Conservation (phyloP, 2,113 vertebrate species). For the Sturnira hondurensis region DNA sequence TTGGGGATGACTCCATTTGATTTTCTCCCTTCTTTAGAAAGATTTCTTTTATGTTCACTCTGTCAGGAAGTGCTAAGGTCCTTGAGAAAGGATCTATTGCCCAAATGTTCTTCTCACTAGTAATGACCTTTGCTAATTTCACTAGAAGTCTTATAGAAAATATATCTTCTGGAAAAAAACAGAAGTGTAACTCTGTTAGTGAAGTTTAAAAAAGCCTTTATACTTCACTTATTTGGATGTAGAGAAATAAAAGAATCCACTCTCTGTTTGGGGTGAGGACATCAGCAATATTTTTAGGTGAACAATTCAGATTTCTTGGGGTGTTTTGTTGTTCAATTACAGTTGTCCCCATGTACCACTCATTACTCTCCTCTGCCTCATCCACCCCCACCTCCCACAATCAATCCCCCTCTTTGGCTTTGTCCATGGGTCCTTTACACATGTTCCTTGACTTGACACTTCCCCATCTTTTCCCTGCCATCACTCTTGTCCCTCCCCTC, state of each 20-base stretch:
- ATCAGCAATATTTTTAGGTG: background rate
- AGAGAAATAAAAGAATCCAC: background rate
- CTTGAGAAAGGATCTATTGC: background rate
- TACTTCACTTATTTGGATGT: background rate
- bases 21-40: conserved; percentile 39
- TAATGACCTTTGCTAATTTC: background rate
- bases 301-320: background rate
- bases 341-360: too few species aligned
- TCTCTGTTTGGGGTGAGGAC: background rate
- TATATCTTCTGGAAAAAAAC: background rate
- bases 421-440: too few species aligned
- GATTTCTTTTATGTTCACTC: conserved; percentile 19
- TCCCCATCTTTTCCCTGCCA: too few species aligned
- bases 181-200: background rate
- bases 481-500: too few species aligned
- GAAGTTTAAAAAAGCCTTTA: conserved; percentile 4
- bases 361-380: too few species aligned
- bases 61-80: background rate
- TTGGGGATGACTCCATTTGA: conserved; percentile 51
- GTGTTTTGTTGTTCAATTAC: too few species aligned
- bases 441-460: too few species aligned
- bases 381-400: too few species aligned
- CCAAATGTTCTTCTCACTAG: background rate
- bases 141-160: background rate
- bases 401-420: too few species aligned